Evolutionary conservation across 2,888 invertebrate species (phyloP).

Genomic region (Stenoptilia bipunctidactyla): DNA sequence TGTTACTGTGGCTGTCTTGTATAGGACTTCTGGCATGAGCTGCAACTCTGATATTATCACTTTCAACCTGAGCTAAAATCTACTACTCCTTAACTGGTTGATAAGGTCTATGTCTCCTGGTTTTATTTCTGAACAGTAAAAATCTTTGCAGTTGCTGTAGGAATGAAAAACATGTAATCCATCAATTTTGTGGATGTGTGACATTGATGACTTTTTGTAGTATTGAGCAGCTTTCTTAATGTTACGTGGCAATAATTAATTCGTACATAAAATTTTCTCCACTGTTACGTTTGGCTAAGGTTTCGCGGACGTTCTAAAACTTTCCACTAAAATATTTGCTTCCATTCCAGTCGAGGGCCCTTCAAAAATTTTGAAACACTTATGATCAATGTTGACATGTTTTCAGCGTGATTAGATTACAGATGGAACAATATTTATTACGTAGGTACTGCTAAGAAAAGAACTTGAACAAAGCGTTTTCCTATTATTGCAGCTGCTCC

Average conservation of each 20-base stretch:
- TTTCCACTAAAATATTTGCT: too few relatives aligned
- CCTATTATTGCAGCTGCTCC: conserved; percentile 11
- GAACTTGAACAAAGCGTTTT: conserved; percentile 6
- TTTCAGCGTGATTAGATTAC: conserved; percentile 9
- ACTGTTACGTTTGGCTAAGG: too few relatives aligned
- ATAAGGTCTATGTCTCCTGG: conserved; percentile 1
- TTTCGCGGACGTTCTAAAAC: too few relatives aligned
- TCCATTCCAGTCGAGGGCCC: too few relatives aligned
- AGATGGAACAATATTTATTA: conserved; percentile 11
- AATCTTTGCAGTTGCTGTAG: conserved; percentile 1
- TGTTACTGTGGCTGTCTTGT: conserved; percentile 1
- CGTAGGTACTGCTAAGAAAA: conserved; percentile 6
- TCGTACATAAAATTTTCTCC: neutral
- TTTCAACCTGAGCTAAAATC: neutral
- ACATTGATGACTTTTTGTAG: neutral
- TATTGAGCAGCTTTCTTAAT: neutral
- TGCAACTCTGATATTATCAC: neutral
- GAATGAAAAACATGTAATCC: neutral
- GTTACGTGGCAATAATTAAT: neutral
- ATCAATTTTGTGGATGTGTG: neutral
- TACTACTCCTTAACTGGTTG: conserved; percentile 1
- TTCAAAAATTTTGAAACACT: too few relatives aligned
- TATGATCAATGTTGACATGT: neutral
- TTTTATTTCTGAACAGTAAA: conserved; percentile 2
- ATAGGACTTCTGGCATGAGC: conserved; percentile 1